These are phyloP conservation scores for Aporrectodea caliginosa DNA, from an alignment of 1,140 invertebrate genomes.

Conservation along the genomic window DNA sequence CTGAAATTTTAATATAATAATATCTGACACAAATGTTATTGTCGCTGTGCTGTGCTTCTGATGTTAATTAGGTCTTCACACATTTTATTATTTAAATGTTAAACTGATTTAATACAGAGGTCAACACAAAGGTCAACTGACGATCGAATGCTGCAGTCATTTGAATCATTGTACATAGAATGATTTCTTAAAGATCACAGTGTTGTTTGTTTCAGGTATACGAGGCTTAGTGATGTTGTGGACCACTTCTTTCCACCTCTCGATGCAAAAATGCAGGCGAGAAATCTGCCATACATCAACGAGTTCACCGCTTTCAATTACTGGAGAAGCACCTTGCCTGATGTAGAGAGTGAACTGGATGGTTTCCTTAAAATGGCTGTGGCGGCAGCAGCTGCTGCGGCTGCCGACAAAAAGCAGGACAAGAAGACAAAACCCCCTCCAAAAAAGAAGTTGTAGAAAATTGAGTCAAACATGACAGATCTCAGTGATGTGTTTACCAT, in stretches of 20 bases:
- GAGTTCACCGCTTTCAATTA: constrained; percentile 86
- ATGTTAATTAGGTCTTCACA: no score
- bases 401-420: background rate
- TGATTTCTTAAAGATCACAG: no score
- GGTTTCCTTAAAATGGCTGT: background rate
- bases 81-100: no score
- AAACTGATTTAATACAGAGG: no score
- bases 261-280: constrained; percentile 48
- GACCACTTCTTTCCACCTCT: constrained; percentile 84
- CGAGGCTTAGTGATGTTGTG: constrained; percentile 84
- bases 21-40: no score
- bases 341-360: background rate
- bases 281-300: background rate
- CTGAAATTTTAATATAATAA: no score
- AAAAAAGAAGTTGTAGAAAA: background rate
- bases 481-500: no score
- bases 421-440: background rate
- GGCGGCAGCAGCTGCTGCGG: background rate
- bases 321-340: constrained; percentile 63
- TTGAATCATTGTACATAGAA: no score
- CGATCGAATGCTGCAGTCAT: no score
- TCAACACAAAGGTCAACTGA: no score
- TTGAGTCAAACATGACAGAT: no score
- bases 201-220: constrained; percentile 83
- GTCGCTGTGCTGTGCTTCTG: no score